These are phyloP conservation scores for Muricea muricata DNA, from an alignment of 92 coral and sea anemone species.

Conservation along the genomic window DNA sequence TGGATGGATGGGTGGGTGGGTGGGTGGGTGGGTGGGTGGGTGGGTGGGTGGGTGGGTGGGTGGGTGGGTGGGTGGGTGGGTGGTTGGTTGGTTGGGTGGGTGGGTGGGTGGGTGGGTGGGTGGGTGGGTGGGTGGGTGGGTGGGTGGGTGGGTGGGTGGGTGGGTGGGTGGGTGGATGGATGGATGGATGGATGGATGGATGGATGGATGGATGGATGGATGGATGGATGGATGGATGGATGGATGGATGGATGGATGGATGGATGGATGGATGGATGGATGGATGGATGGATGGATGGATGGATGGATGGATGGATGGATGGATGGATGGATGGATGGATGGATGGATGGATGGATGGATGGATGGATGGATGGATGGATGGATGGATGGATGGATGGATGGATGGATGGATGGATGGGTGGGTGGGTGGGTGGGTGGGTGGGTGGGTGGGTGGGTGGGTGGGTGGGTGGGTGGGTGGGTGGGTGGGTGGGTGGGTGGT, in stretches of 20 bases:
- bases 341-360: background rate
- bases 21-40: background rate
- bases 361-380: background rate
- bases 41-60: background rate
- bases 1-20: no score
- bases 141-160: background rate
- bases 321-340: background rate
- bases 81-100: no score
- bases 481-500: background rate
- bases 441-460: background rate
- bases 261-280: background rate
- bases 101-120: background rate
- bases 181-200: background rate
- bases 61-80: background rate
- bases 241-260: background rate
- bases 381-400: background rate
- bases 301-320: background rate
- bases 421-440: background rate
- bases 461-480: background rate
- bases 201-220: background rate
- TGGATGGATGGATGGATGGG: no score
- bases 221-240: background rate
- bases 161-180: no score
- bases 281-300: background rate
- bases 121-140: background rate